phyloP scores from a whole-genome alignment of 2,888 invertebrate species.

The Phyllotreta cruciferae region DNA sequence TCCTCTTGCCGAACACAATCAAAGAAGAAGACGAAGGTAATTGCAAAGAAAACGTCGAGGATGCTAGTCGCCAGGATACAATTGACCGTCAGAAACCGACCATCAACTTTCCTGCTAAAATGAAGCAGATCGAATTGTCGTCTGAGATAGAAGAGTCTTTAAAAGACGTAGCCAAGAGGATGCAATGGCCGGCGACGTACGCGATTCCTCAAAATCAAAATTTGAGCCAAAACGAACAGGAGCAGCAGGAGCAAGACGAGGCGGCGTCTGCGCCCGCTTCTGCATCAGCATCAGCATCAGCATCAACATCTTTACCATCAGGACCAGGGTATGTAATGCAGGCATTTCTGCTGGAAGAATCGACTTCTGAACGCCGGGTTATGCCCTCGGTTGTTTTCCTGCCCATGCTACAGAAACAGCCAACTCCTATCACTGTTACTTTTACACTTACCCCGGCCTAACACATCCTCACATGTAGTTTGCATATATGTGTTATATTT shows the following conservation, averaged over 20 bases:
- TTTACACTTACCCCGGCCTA: constrained; percentile 94
- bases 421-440: constrained; percentile 86
- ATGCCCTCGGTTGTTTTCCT: constrained; percentile 93
- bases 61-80: constrained; percentile 33
- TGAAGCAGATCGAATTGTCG: constrained; percentile 50
- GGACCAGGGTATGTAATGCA: constrained; percentile 79
- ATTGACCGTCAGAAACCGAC: constrained; percentile 27
- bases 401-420: constrained; percentile 88
- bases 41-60: constrained; percentile 36
- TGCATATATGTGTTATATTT: constrained; percentile 59
- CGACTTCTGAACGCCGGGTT: constrained; percentile 66
- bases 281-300: too few species aligned
- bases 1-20: constrained; percentile 56
- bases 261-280: constrained; percentile 19
- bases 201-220: constrained; percentile 65
- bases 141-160: constrained; percentile 62
- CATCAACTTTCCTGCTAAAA: constrained; percentile 44
- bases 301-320: constrained; percentile 30
- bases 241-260: constrained; percentile 49
- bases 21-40: constrained; percentile 54
- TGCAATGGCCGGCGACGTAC: constrained; percentile 69
- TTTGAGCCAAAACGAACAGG: constrained; percentile 45
- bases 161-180: constrained; percentile 64
- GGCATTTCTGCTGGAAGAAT: constrained; percentile 85
- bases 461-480: constrained; percentile 55